Evolutionary conservation across 2,888 invertebrate species (phyloP), one percentile per base, ranked within the genome.

Genomic region (Camponotus fellah): DNA sequence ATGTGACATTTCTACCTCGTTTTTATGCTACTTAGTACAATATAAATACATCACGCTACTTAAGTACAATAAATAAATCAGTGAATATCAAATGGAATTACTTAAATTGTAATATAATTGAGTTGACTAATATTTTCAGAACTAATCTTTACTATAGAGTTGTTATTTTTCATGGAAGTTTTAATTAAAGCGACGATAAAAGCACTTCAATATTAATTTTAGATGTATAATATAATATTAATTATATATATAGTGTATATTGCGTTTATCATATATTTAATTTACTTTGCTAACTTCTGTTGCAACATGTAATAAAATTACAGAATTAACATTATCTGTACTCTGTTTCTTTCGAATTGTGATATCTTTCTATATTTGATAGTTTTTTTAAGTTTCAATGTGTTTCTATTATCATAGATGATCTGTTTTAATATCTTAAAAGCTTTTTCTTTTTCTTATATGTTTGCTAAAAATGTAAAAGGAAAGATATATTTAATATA

Each of bases 1-100:
- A 40, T 26, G 8, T 6, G 26, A 72, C 49, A 71, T 2, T 49
- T 62, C 60, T 79, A 79, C 79, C 79, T 79, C 79, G 72, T 79
- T 77, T 68, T 60, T 37, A n/a, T 0, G 10, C 56, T 77, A 66
- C n/a, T 26, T 71, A 32, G 14, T 58, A 76, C 34, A 66, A 1
- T 26, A 56, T 14, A 14, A 65, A 58, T 58, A 34, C 21, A 56
- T 10, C n/a, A 53, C 2, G 26, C 26, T 26, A 26, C 26, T 26
- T 26, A 26, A 26, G 26, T 26, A 26, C 34, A 66, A 56, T 14
- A 14, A 65, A 58, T 58, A 34, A 34, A 56, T 10, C n/a, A 53
- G 65, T 37, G 46, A 62, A 53, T 17, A n/a, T 2, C n/a, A 34
- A 40, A 43, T 4, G n/a, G 3, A 75, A 12, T 56, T 53, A 66